Conservation (phyloP, 1,140 invertebrate species). For the Hyphantria cunea region DNA sequence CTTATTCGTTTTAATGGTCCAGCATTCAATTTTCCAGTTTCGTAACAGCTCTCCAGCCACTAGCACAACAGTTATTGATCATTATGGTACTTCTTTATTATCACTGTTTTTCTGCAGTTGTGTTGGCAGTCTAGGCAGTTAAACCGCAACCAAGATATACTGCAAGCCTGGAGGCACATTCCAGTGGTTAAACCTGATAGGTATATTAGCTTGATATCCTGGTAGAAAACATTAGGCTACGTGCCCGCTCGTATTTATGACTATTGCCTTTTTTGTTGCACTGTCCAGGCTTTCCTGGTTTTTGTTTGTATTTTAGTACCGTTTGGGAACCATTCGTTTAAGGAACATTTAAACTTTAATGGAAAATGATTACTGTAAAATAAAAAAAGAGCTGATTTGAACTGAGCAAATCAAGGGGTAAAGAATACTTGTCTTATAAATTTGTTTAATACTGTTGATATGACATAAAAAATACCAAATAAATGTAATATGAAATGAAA, state of each 20-base stretch:
- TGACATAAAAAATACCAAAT: too few relatives aligned
- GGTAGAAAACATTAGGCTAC: slow-evolving; percentile 6
- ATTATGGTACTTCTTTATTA: slow-evolving; percentile 19
- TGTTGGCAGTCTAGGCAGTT: slow-evolving; percentile 1
- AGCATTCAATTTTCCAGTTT: slow-evolving; percentile 14
- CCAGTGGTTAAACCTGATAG: slow-evolving; percentile 11
- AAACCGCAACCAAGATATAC: slow-evolving; percentile 17
- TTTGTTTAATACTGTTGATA: too few relatives aligned
- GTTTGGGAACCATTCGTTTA: too few relatives aligned
- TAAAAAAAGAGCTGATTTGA: too few relatives aligned
- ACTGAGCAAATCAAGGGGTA: too few relatives aligned
- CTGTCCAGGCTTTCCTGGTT: too few relatives aligned
- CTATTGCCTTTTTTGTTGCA: too few relatives aligned
- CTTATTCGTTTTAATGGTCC: slow-evolving; percentile 7
- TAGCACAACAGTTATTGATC: slow-evolving; percentile 6
- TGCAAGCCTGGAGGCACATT: slow-evolving; percentile 15
- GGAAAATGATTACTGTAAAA: too few relatives aligned
- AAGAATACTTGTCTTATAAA: too few relatives aligned
- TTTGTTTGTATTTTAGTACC: too few relatives aligned
- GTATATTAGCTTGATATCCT: slow-evolving; percentile 6
- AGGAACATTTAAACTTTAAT: too few relatives aligned
- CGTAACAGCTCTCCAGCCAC: slow-evolving; percentile 3
- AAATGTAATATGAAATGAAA: too few relatives aligned
- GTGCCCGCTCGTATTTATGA: not conserved
- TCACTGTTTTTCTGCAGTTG: slow-evolving; percentile 20